Evolutionary conservation across 2,797 vertebrate genomes (phyloP).

Genomic region (Chrysocyon brachyurus): DNA sequence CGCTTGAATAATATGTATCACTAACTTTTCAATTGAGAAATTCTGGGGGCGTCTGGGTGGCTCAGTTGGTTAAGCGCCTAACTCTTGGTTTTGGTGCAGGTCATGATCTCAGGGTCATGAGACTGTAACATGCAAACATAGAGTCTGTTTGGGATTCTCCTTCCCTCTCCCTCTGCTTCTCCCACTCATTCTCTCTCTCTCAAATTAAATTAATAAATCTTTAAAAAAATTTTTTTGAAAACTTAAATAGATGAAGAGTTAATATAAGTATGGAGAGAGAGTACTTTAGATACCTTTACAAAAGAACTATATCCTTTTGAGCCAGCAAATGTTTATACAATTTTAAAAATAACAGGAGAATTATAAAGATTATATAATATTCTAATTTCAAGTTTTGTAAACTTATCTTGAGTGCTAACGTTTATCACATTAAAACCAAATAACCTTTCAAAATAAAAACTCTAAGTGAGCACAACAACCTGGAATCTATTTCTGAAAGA

Average conservation of each 20-base stretch:
- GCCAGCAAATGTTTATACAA: not conserved
- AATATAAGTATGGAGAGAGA: not conserved
- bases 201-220: not conserved
- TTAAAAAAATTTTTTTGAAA: not conserved
- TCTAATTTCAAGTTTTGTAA: not conserved
- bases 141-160: not conserved
- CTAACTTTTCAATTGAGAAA: constrained; percentile 40
- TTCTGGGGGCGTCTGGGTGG: not conserved
- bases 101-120: not conserved
- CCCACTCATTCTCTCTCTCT: not conserved
- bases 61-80: not conserved
- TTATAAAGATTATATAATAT: not conserved
- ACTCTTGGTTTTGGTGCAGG: not conserved
- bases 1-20: not conserved
- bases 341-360: not conserved
- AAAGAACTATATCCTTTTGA: constrained; percentile 7
- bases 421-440: constrained; percentile 9
- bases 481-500: not conserved
- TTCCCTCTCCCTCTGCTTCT: not conserved
- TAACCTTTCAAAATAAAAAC: constrained; percentile 38
- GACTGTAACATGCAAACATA: not conserved
- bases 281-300: not conserved
- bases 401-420: not conserved
- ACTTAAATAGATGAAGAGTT: not conserved
- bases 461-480: not conserved